These are phyloP conservation scores for Anguilla marmorata DNA, from an alignment of 2,797 vertebrate genomes.

Conservation along the genomic window DNA sequence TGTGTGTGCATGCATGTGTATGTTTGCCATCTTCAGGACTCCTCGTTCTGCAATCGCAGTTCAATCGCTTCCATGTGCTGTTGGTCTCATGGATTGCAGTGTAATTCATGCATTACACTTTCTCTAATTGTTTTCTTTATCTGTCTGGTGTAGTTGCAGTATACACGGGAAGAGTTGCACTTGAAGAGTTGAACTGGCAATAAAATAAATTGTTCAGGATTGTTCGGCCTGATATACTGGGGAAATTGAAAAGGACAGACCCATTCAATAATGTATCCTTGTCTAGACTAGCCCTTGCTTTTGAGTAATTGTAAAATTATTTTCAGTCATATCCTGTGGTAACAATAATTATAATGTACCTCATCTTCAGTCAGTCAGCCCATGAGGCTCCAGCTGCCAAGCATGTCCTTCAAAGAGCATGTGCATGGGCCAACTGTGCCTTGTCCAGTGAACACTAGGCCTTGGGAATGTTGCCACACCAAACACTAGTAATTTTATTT, in stretches of 20 bases:
- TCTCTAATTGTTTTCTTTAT: slow-evolving; percentile 32
- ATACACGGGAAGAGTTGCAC: background rate
- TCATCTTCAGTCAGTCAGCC: background rate
- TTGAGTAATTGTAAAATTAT: background rate
- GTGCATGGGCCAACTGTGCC: background rate
- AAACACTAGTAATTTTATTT: no score
- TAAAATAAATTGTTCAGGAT: background rate
- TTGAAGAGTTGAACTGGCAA: background rate
- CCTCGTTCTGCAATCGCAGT: background rate
- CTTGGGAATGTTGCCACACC: no score
- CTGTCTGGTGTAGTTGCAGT: slow-evolving; percentile 35
- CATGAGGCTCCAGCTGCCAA: background rate
- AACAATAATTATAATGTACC: background rate
- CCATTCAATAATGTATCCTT: background rate
- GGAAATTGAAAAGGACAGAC: background rate
- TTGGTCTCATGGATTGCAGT: background rate
- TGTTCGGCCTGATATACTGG: background rate
- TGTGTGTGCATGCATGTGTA: slow-evolving; percentile 34
- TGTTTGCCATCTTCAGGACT: slow-evolving; percentile 54
- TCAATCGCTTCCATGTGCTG: background rate
- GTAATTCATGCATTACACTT: slow-evolving; percentile 55
- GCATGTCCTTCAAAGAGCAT: background rate
- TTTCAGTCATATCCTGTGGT: background rate
- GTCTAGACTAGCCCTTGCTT: background rate
- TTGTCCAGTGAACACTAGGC: no score